Evolutionary conservation across 2,113 vertebrate genomes (phyloP).

Genomic region (Alaudala cheleensis): DNA sequence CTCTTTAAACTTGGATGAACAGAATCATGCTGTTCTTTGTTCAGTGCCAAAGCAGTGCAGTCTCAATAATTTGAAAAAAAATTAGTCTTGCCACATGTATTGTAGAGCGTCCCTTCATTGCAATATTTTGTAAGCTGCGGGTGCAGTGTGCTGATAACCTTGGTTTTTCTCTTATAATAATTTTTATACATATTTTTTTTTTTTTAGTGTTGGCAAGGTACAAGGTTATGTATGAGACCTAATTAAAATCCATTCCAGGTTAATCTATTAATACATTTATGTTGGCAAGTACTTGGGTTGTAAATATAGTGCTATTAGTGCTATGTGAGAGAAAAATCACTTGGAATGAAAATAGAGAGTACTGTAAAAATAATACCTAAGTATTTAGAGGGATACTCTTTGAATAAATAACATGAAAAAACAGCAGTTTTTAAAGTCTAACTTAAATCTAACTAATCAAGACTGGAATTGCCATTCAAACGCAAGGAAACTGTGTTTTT

Average conservation of each 20-base stretch:
- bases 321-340: background rate
- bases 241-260: background rate
- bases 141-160: background rate
- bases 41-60: background rate
- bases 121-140: background rate
- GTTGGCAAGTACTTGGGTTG: background rate
- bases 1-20: background rate
- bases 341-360: background rate
- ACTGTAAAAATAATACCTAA: background rate
- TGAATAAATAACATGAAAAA: background rate
- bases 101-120: background rate
- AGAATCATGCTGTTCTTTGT: background rate
- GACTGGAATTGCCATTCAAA: background rate
- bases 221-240: background rate
- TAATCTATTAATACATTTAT: background rate
- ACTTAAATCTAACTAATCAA: background rate
- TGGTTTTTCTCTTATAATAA: background rate
- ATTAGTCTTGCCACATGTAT: background rate
- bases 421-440: background rate
- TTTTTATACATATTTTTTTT: background rate
- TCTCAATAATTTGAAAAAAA: background rate
- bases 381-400: background rate
- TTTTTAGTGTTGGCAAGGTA: background rate
- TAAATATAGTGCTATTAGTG: background rate
- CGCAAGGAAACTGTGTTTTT: background rate